phyloP scores from a whole-genome alignment of 2,113 vertebrate genomes.

The Rhynchopsitta pachyrhyncha region DNA sequence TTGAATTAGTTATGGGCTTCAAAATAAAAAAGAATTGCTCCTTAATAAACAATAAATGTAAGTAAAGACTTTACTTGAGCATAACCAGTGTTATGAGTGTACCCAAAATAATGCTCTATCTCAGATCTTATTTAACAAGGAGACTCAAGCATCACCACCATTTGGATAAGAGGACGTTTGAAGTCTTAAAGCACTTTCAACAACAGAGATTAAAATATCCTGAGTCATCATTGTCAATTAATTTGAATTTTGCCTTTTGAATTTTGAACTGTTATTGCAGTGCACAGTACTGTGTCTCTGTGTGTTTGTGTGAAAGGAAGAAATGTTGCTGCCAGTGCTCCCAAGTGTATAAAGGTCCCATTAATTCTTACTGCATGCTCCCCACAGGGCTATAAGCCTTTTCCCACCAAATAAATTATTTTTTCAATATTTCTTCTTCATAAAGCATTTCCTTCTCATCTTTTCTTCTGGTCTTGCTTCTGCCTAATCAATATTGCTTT shows the following conservation, averaged over 20 bases:
- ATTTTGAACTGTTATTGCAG: neutral
- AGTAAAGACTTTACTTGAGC: neutral
- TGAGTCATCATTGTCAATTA: neutral
- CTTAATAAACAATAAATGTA: neutral
- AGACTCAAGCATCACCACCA: rapidly evolving
- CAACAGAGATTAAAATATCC: neutral
- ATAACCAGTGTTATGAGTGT: neutral
- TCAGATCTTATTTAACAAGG: neutral
- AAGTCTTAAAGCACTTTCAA: neutral
- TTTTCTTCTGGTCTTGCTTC: neutral
- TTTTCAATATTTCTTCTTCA: neutral
- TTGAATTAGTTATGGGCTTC: neutral
- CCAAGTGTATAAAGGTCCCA: neutral
- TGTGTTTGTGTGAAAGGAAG: neutral
- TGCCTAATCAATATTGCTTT: neutral
- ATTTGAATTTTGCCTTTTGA: neutral
- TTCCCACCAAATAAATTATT: neutral
- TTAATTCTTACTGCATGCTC: neutral
- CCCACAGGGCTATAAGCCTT: neutral
- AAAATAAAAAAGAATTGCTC: neutral
- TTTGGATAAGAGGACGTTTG: neutral
- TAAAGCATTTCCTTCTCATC: neutral
- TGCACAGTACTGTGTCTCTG: neutral
- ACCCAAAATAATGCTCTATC: neutral
- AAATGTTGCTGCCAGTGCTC: neutral